A percentile compares a stretch with the other conserved stretches of the same genome.
Evolutionary conservation across 1,140 invertebrate species (phyloP).

Genomic region (Amyelois transitella): DNA sequence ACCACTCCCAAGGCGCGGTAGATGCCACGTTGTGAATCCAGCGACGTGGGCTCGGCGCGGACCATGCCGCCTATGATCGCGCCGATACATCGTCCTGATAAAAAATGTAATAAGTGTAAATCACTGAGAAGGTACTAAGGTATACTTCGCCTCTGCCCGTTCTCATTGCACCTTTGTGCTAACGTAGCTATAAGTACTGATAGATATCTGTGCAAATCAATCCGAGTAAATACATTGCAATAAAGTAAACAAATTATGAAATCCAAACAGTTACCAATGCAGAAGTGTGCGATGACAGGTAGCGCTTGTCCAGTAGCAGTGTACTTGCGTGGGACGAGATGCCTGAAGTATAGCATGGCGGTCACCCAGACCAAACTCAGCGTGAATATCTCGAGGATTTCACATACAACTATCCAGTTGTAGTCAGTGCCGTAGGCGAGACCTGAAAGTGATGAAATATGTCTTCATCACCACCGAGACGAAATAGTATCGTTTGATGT

Average conservation of each 20-base stretch:
- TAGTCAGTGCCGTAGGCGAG: conserved; percentile 80
- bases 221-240: no score
- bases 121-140: no score
- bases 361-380: conserved; percentile 90
- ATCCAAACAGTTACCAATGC: conserved; percentile 77
- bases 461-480: no score
- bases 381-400: conserved; percentile 86
- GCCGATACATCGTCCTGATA: conserved; percentile 78
- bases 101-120: neutral
- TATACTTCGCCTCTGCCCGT: no score
- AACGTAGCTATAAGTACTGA: no score
- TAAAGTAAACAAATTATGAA: no score
- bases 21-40: conserved; percentile 54
- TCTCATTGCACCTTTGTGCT: no score
- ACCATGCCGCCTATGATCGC: conserved; percentile 77
- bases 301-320: conserved; percentile 88
- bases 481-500: no score
- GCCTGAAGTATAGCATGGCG: conserved; percentile 86
- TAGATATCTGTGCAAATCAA: no score
- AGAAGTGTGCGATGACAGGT: conserved; percentile 87
- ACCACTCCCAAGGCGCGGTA: conserved; percentile 78
- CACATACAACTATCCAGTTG: conserved; percentile 81
- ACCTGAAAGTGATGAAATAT: conserved; percentile 60
- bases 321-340: conserved; percentile 85
- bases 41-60: conserved; percentile 38